Evolutionary conservation across 2,888 invertebrate genomes (phyloP), one percentile per base, ranked within the genome.

Genomic region (Odontocerum albicorne): DNA sequence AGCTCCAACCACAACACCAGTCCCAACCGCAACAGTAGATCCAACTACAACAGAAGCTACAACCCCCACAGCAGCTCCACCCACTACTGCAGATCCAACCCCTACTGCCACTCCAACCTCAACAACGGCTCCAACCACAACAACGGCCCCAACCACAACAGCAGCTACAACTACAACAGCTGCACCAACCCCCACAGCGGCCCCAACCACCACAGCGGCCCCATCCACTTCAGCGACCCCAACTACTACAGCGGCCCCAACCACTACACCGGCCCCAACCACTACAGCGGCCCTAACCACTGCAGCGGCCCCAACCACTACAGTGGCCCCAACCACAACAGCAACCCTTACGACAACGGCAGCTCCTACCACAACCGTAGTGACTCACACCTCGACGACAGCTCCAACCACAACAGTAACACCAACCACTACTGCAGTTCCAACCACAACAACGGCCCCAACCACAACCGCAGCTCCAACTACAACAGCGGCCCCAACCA

Each of bases 301-400:
- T 22, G n/a, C n/a, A n/a, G 16, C 40, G 15, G 17, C 15, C 16
- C 13, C 15, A 19, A 13, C 13, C 4, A 40, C 40, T 17, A n/a
- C n/a, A n/a, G n/a, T n/a, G n/a, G n/a, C n/a, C n/a, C n/a, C 45
- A 13, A 33, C 16, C 3, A 33, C 45, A 45, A 31, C 45, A 12
- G 12, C 10, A 33, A 13, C 13, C 13, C 12, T n/a, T 7, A 8
- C 45, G 7, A 45, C 19, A 12, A 10, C 17, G n/a, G 6, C 21
- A 13, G 8, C 43, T 43, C 8, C 43, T 22, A 22, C 20, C 8
- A 43, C 43, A 43, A n/a, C n/a, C 7, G 16, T 27, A 27, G 4
- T 6, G 10, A n/a, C n/a, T n/a, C n/a, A n/a, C n/a, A n/a, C 43
- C 8, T 15, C 15, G 13, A 27, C 43, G 4, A 22, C n/a, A 4